These are phyloP conservation scores for Poeciliopsis turrubarensis DNA, from an alignment of 2,113 vertebrate genomes.

Conservation along the genomic window DNA sequence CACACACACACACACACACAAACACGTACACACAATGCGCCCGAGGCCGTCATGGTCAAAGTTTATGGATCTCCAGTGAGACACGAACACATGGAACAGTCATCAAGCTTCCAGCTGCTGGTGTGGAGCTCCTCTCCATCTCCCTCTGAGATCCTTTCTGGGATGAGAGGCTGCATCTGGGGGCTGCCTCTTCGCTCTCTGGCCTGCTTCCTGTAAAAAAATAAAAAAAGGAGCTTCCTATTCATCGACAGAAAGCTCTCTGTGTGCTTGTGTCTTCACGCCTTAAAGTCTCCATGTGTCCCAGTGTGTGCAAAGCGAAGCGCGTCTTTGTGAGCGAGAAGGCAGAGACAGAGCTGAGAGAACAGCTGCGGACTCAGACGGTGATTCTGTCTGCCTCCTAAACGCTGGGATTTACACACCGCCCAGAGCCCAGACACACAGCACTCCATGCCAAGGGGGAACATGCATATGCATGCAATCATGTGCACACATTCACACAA, in stretches of 20 bases:
- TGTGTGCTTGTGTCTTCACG: conserved; percentile 8
- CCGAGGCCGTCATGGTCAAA: conserved; percentile 48
- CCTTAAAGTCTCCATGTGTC: conserved; percentile 2
- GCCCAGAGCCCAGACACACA: conserved; percentile 60
- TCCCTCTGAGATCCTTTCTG: conserved; percentile 44
- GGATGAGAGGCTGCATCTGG: conserved; percentile 50
- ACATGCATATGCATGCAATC: conserved; percentile 70
- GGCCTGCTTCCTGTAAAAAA: conserved; percentile 42
- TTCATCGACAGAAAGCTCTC: conserved; percentile 22
- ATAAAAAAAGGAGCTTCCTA: conserved; percentile 8
- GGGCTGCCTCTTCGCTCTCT: conserved; percentile 35
- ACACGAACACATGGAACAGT: conserved; percentile 72
- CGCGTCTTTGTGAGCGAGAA: conserved; percentile 49
- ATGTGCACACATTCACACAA: conserved; percentile 41
- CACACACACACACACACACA: conserved; percentile 20
- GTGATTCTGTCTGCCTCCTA: conserved; percentile 49
- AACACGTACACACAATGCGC: conserved; percentile 42
- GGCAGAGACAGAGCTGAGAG: conserved; percentile 41
- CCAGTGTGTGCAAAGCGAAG: conserved; percentile 45
- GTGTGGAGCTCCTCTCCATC: conserved; percentile 56
- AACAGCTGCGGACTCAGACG: conserved; percentile 68
- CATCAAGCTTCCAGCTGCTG: conserved; percentile 68
- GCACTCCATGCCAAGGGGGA: conserved; percentile 50
- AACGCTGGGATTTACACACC: conserved; percentile 58
- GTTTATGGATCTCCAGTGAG: conserved; percentile 67